Evolutionary conservation across 2,113 vertebrate genomes (phyloP).

Genomic region (Stigmatopora argus): DNA sequence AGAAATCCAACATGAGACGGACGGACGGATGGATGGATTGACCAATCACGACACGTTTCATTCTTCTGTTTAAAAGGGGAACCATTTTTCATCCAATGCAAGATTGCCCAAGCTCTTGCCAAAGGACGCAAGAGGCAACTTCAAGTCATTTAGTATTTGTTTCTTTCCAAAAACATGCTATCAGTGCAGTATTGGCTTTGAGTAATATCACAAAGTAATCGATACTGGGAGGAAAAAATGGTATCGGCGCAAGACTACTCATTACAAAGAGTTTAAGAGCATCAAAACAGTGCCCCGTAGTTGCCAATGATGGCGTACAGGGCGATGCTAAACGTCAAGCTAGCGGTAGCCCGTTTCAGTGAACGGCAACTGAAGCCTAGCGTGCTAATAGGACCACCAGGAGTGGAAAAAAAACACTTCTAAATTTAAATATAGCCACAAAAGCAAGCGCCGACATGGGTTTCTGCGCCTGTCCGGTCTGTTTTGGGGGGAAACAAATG

Average conservation of each 20-base stretch:
- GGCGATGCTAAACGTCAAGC: conserved; percentile 22
- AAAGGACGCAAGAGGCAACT: no score
- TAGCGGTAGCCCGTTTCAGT: conserved; percentile 10
- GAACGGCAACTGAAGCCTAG: neutral
- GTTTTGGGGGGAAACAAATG: neutral
- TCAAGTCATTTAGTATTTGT: no score
- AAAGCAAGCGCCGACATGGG: neutral
- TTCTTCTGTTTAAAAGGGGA: no score
- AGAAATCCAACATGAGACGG: neutral
- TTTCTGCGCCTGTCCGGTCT: neutral
- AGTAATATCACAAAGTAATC: no score
- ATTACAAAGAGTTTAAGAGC: neutral
- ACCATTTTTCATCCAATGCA: no score
- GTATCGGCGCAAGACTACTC: neutral
- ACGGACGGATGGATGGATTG: no score
- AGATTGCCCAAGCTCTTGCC: no score
- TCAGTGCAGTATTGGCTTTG: no score
- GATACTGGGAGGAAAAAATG: no score
- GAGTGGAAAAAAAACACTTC: neutral
- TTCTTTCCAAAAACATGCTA: no score
- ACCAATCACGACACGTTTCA: no score
- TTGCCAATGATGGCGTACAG: neutral
- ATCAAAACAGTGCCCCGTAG: neutral
- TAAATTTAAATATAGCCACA: neutral
- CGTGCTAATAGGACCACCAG: neutral